A percentile compares a stretch with the other conserved stretches of the same genome.
phyloP scores from a whole-genome alignment of 2,113 vertebrate genomes.

The Coregonus clupeaformis region DNA sequence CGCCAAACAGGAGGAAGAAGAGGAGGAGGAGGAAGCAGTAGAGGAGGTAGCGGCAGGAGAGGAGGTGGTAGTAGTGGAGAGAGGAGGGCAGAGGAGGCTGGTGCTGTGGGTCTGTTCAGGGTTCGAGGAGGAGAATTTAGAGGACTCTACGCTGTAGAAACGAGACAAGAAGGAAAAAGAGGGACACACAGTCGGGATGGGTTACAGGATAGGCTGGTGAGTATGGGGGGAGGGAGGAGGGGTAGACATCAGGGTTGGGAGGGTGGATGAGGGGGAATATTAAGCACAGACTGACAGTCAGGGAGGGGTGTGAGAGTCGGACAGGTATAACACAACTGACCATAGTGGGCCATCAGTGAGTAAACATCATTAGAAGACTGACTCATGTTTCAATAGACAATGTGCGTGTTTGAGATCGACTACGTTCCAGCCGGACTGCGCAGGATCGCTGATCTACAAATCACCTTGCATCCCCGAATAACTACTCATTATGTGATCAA shows the following conservation, averaged over 20 bases:
- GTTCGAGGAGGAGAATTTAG: slow-evolving; percentile 83
- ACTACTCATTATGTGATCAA: too few relatives aligned
- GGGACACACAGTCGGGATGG: slow-evolving; percentile 78
- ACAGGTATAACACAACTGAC: too few relatives aligned
- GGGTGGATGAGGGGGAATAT: slow-evolving; percentile 64
- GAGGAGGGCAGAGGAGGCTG: slow-evolving; percentile 83
- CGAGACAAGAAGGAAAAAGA: slow-evolving; percentile 75
- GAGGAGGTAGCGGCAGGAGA: slow-evolving; percentile 60
- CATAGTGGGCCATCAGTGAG: not conserved
- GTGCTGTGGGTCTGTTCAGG: slow-evolving; percentile 90
- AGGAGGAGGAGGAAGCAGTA: slow-evolving; percentile 82
- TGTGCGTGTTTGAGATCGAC: too few relatives aligned
- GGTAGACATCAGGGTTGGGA: slow-evolving; percentile 57
- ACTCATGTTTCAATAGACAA: too few relatives aligned
- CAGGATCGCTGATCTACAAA: too few relatives aligned
- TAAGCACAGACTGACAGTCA: slow-evolving; percentile 71
- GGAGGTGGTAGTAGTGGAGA: slow-evolving; percentile 56
- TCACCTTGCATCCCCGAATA: too few relatives aligned
- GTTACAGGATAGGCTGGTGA: slow-evolving; percentile 83
- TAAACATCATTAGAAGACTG: not conserved
- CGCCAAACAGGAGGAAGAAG: slow-evolving; percentile 92
- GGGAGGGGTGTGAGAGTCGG: slow-evolving; percentile 10
- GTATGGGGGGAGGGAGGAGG: slow-evolving; percentile 66
- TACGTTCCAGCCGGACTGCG: too few relatives aligned
- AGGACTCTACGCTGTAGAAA: slow-evolving; percentile 80